Base-by-base conservation (phyloP, 2,113 vertebrate species). In the Otis tarda region DNA sequence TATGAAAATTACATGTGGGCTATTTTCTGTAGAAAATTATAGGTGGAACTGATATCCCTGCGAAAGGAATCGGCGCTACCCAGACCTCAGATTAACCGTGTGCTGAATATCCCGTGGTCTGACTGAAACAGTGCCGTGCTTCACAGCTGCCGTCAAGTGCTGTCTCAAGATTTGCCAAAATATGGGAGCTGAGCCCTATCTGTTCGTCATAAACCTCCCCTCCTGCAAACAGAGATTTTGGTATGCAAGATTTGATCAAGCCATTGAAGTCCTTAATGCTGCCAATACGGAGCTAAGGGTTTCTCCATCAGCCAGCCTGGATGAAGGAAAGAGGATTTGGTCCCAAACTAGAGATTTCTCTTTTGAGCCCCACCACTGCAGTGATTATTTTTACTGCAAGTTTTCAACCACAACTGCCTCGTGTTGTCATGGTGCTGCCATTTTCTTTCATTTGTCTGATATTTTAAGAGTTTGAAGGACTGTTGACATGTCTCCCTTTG, bases 181-280 rank as follows among this genome's bases (percentile, higher is more conserved):
- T 9, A 8, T 0, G 5, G 67, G 5, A 24, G 17, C 3, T 1
- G 0, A 12, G 47, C 23, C 1, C 49, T 11, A 0, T 12, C 23
- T 60, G 41, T 1, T 27, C 12, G 7, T 11, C 37, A 0, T 2
- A 17, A 47, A 4, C 21, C 45, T 3, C 6, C 45, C 14, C 8
- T 14, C 9, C 39, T 60, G 33, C 5, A 11, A 23, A 6, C 1
- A 5, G 20, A 37, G 9, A 18, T 5, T 15, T 21, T 14, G 1
- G 25, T 4, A 12, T 16, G 30, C 6, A 20, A 27, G 41, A 2
- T 8, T 55, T 23, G 6, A 4, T 1, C 7, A 25, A 33, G 1
- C 14, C 27, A 13, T 15, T 43, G 1, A 18, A 28, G 19, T 21
- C 31, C 31, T 28, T 12, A 12, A 2, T 19, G 30, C 12, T 91